Evolutionary conservation across 2,888 invertebrate genomes (phyloP).

Genomic region (Odontocolon sp.): DNA sequence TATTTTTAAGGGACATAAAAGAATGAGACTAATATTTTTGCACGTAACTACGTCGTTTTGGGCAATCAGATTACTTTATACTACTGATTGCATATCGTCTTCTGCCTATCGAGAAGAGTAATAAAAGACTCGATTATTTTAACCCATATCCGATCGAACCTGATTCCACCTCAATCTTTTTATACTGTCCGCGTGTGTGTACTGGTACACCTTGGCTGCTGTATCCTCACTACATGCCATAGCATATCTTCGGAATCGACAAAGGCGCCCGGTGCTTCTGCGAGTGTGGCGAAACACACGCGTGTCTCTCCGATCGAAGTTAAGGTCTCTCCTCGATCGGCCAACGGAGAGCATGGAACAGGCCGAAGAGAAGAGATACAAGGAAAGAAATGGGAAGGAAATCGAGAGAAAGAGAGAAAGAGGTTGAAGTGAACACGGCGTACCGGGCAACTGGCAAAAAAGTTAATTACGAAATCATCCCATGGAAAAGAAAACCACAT

Average conservation of each 20-base stretch:
- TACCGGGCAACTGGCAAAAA: slow-evolving; percentile 66
- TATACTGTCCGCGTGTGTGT: not conserved
- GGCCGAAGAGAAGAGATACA: slow-evolving; percentile 13
- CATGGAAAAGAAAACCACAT: slow-evolving; percentile 68
- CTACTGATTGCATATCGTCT: too few relatives aligned
- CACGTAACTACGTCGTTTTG: too few relatives aligned
- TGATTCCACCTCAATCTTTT: slow-evolving; percentile 52
- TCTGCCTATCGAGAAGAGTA: too few relatives aligned
- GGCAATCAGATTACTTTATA: too few relatives aligned
- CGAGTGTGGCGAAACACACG: slow-evolving; percentile 44
- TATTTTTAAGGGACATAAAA: too few relatives aligned
- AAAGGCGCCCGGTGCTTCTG: slow-evolving; percentile 3
- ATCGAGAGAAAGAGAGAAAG: slow-evolving; percentile 21
- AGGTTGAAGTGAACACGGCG: slow-evolving; percentile 14
- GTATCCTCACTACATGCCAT: not conserved
- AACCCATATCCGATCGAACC: slow-evolving; percentile 37
- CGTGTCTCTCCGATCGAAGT: slow-evolving; percentile 37
- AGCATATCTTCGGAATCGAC: slow-evolving; percentile 17
- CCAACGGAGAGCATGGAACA: slow-evolving; percentile 14
- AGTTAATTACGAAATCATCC: slow-evolving; percentile 77
- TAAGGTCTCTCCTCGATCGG: slow-evolving; percentile 33
- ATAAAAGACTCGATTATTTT: slow-evolving; percentile 32
- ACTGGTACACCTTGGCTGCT: slow-evolving; percentile 5
- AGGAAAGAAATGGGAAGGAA: not conserved
- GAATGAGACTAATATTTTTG: too few relatives aligned